Base-by-base conservation (phyloP, 2,888 invertebrate species). In the Drosophila limbata region DNA sequence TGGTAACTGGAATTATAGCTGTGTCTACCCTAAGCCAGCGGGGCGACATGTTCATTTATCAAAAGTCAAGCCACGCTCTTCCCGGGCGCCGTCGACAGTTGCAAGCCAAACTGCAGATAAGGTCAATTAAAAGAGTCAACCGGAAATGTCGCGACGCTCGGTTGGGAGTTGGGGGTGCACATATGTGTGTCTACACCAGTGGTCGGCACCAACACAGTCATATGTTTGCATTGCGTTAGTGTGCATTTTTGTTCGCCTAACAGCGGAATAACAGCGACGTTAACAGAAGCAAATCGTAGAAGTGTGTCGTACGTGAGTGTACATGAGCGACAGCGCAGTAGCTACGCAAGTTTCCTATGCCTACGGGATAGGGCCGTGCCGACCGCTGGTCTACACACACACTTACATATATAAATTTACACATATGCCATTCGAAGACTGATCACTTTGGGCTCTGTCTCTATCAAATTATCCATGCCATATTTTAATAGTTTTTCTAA, bases 81-180 rank as follows among this genome's bases (percentile, higher is more conserved):
- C 56, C 45, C 65, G 65, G 74, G 64, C 81, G 79, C 78, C 50
- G 65, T 39, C 56, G 61, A 52, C 73, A 62, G 57, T 56, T 70
- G 55, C 48, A 48, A 63, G 42, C 53, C 79, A 66, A 73, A 75
- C 80, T 83, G 77, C 77, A 86, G 90, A 90, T 83, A 90, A 88
- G 90, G 90, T 90, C 89, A 90, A 90, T 90, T 91, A 90, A 90
- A 88, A 84, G 81, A 87, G 85, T 89, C 90, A 86, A 90, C 90
- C 91, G 90, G 90, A 90, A 90, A 91, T 90, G 91, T 90, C 88
- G 87, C 88, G 86, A 86, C 84, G 84, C 68, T 79, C 75, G 73
- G 55, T 83, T 82, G 71, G 73, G 72, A 78, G 79, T 71, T 37
- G 53, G 48, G 61, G 65, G 47, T 61, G 53, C 64, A 72, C 77